These are phyloP conservation scores for Bombus impatiens DNA, from an alignment of 1,140 invertebrate species.

Conservation along the genomic window DNA sequence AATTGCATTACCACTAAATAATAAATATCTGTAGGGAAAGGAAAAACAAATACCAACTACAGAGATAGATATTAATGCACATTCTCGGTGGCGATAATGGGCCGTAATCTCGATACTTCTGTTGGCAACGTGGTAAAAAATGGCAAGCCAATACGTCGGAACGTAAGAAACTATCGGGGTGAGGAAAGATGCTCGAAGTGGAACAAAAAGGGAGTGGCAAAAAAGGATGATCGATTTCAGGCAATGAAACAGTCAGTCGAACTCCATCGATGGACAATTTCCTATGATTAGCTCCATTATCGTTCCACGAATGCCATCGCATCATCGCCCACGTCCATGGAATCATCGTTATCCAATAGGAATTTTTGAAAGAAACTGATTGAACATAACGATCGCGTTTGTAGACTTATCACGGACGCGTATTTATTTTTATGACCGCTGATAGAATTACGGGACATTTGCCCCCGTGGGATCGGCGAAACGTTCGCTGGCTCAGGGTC, in stretches of 20 bases:
- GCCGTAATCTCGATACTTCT: no score
- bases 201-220: constrained; percentile 4
- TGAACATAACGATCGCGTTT: constrained; percentile 25
- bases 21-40: no score
- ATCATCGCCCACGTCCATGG: not conserved
- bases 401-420: constrained; percentile 45
- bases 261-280: constrained; percentile 15
- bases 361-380: constrained; percentile 40
- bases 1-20: no score
- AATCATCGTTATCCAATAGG: not conserved
- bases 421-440: constrained; percentile 53
- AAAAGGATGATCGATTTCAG: constrained; percentile 18
- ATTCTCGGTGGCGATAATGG: no score
- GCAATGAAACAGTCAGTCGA: not conserved
- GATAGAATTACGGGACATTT: not conserved
- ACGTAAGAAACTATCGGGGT: not conserved
- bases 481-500: not conserved
- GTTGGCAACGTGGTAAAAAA: not conserved
- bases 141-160: not conserved
- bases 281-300: constrained; percentile 12
- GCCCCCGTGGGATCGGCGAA: not conserved
- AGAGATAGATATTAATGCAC: no score
- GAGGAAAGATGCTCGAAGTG: not conserved
- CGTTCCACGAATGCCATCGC: not conserved
- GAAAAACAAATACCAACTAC: no score